Evolutionary conservation across 1,140 invertebrate species (phyloP).

Genomic region (Tetranychus urticae): DNA sequence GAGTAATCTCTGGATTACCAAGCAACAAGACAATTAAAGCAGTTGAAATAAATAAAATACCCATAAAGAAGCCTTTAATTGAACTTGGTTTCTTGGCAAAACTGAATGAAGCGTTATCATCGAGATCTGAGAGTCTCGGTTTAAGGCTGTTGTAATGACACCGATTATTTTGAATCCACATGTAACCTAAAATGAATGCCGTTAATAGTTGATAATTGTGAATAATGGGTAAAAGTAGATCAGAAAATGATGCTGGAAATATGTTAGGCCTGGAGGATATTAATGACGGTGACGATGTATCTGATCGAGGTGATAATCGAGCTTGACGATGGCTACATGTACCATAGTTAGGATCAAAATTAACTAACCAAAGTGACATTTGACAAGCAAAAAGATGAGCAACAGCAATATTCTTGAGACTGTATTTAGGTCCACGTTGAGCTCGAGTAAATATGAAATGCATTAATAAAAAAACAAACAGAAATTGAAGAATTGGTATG

Average conservation of each 20-base stretch:
- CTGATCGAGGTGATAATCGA: neutral
- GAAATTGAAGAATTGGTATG: constrained; percentile 8
- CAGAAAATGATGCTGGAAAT: neutral
- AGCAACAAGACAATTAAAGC: constrained; percentile 31
- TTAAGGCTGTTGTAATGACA: neutral
- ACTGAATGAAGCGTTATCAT: neutral
- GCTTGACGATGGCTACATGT: neutral
- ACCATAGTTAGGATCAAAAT: neutral
- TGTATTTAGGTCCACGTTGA: neutral
- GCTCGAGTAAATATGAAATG: constrained; percentile 8
- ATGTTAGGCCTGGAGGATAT: neutral
- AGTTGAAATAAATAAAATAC: constrained; percentile 30
- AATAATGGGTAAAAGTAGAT: constrained; percentile 2
- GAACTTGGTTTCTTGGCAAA: constrained; percentile 19
- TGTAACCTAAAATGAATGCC: constrained; percentile 6
- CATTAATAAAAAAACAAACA: constrained; percentile 6
- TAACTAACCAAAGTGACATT: constrained; percentile 7
- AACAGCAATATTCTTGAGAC: constrained; percentile 7
- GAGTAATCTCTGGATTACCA: neutral
- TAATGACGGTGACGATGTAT: neutral
- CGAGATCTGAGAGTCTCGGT: constrained; percentile 1
- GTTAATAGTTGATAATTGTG: constrained; percentile 10
- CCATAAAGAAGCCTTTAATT: constrained; percentile 34
- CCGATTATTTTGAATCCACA: constrained; percentile 9
- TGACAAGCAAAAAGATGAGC: constrained; percentile 8